These are phyloP conservation scores for Rostratula benghalensis DNA, from an alignment of 2,113 vertebrate genomes.

Conservation along the genomic window DNA sequence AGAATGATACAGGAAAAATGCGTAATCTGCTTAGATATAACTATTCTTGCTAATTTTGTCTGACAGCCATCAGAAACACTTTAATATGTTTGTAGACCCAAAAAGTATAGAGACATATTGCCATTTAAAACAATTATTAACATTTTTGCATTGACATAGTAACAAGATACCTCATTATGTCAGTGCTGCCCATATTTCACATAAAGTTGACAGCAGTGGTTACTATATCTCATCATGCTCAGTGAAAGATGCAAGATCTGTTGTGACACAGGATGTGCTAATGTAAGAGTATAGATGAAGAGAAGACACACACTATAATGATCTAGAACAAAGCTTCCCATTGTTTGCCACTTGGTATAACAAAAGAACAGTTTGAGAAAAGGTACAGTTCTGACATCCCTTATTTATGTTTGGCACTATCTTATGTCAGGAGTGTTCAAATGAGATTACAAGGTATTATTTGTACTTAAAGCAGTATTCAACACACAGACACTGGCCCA, in stretches of 20 bases:
- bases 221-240: background rate
- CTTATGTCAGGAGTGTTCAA: background rate
- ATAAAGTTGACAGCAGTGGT: background rate
- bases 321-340: background rate
- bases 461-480: background rate
- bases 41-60: background rate
- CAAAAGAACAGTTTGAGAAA: background rate
- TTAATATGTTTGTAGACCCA: background rate
- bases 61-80: background rate
- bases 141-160: background rate
- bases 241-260: background rate
- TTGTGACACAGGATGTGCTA: background rate
- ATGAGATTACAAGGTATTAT: background rate
- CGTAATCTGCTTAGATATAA: background rate
- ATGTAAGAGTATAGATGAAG: background rate
- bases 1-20: background rate
- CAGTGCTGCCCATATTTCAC: background rate
- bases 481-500: background rate
- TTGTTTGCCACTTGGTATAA: background rate
- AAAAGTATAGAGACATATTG: background rate
- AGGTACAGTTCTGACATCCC: background rate
- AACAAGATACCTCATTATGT: background rate
- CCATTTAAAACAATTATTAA: background rate
- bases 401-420: background rate
- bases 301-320: background rate